Evolutionary conservation across 2,888 invertebrate genomes (phyloP), one percentile per base, ranked within the genome.

Genomic region (Cheilosia variabilis): DNA sequence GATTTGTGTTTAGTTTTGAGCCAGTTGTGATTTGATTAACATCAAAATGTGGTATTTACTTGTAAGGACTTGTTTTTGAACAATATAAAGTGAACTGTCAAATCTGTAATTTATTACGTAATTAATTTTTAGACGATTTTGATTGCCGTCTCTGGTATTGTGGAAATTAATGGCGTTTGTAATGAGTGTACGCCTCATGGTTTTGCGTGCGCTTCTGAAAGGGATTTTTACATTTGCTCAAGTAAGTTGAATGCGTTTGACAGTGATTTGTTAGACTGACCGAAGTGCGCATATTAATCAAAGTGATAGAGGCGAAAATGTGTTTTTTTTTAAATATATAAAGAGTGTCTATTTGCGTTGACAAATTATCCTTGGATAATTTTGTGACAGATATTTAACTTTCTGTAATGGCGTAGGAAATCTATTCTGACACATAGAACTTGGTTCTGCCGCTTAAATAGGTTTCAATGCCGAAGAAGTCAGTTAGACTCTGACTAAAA

Each of bases 121-220:
- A 4, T 57, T 66, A 15, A 50, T 31, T 72, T 60, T 15, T 45
- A 82, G 82, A 62, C 31, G 19, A 52, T 84, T 47, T 24, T 80
- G 15, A 17, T 75, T 13, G 52, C 27, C 13, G 2, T 47, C 34
- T 31, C 52, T 57, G 19, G 45, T 31, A 10, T 65, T 15, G 45
- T 34, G 2, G 10, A 57, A 7, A 87, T 88, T 9, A 87, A 87
- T 5, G 89, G 88, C n/a, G 66, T 45, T 15, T 91, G 91, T 55
- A 88, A 88, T 6, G 47, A 37, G 2, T 91, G 58, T 19, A 4
- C 22, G 91, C 66, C 87, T 84, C n/a, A 69, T 1, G 55, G 89
- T 0, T 81, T 89, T 9, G 87, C 89, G 47, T 91, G 91, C 71
- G 1, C 0, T 5, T 31, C 87, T 3, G 75, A 62, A 15, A 88